Percentiles rank a stretch among this genome's conserved stretches.
These are phyloP conservation scores for Acanthisitta chloris DNA, from an alignment of 2,113 vertebrate genomes.

Conservation along the genomic window DNA sequence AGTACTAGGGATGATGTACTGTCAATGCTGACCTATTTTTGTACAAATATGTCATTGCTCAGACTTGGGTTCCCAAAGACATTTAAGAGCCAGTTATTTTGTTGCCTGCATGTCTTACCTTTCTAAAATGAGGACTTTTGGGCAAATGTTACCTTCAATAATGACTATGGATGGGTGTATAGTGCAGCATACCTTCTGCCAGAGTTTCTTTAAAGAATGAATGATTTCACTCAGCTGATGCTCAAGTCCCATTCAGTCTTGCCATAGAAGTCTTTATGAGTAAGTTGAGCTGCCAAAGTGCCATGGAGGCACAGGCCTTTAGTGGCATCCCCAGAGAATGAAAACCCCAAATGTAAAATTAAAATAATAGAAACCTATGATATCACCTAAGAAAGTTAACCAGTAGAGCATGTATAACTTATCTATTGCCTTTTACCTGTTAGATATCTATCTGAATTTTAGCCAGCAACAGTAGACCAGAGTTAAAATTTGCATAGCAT, in stretches of 20 bases:
- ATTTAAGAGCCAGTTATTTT: neutral
- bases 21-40: neutral
- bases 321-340: neutral
- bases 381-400: neutral
- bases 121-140: neutral
- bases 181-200: neutral
- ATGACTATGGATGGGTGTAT: neutral
- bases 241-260: neutral
- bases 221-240: neutral
- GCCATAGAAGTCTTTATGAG: neutral
- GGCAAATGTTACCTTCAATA: neutral
- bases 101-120: neutral
- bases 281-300: neutral
- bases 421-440: neutral
- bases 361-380: neutral
- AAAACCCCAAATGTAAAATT: neutral
- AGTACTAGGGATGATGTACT: neutral
- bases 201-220: neutral
- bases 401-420: neutral
- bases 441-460: neutral
- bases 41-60: neutral
- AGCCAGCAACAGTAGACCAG: neutral
- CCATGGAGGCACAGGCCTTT: neutral
- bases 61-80: neutral
- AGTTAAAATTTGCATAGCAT: neutral